phyloP scores from a whole-genome alignment of 1,140 invertebrate genomes.

The Ruditapes philippinarum region DNA sequence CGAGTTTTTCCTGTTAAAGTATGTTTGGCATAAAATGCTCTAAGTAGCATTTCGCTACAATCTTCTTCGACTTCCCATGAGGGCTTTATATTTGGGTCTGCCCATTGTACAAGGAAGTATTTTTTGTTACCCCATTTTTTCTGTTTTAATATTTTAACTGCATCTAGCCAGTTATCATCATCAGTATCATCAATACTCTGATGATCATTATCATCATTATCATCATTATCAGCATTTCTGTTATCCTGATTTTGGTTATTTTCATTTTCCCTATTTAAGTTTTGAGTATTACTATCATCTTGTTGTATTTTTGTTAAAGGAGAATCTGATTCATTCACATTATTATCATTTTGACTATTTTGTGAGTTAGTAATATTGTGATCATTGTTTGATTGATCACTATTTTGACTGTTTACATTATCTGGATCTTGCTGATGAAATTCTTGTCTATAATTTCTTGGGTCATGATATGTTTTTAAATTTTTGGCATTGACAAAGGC shows the following conservation, averaged over 20 bases:
- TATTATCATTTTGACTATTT: background rate
- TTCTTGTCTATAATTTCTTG: background rate
- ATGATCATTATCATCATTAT: background rate
- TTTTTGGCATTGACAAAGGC: constrained; percentile 17
- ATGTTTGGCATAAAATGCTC: background rate
- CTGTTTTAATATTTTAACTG: constrained; percentile 1
- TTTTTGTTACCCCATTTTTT: background rate
- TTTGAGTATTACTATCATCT: background rate
- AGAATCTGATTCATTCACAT: background rate
- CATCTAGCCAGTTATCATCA: constrained; percentile 18
- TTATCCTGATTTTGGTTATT: background rate
- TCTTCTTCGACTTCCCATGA: constrained; percentile 21
- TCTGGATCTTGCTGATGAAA: background rate
- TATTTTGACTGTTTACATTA: background rate
- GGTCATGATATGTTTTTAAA: constrained; percentile 42
- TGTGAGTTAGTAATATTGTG: background rate
- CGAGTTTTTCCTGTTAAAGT: background rate
- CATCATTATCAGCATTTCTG: background rate
- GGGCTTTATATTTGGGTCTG: background rate
- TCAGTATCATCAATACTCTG: background rate
- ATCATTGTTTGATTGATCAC: too few species aligned
- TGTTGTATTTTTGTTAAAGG: background rate
- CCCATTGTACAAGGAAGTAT: background rate
- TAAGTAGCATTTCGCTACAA: background rate
- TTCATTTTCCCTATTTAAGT: background rate